phyloP scores from a whole-genome alignment of 2,113 vertebrate genomes.

The Galbula dea region DNA sequence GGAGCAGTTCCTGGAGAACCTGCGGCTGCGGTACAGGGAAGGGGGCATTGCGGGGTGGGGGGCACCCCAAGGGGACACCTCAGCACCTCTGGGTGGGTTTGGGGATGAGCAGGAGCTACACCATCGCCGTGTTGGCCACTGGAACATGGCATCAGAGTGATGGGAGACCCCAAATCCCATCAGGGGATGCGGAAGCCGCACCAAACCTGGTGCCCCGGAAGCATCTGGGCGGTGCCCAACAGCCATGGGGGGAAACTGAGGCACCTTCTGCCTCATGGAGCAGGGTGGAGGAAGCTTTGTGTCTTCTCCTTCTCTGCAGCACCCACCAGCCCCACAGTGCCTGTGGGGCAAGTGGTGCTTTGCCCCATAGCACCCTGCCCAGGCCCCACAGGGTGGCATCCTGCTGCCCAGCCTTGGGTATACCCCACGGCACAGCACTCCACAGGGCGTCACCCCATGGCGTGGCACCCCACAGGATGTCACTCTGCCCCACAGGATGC shows the following conservation, averaged over 20 bases:
- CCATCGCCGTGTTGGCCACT: not conserved
- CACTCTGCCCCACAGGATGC: not conserved
- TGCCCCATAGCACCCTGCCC: too few species aligned
- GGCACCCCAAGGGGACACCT: not conserved
- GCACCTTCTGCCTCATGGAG: not conserved
- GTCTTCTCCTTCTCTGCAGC: too few species aligned
- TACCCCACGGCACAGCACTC: not conserved
- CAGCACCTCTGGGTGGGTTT: not conserved
- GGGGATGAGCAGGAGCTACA: not conserved
- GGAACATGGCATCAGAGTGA: not conserved
- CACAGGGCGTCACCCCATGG: too few species aligned
- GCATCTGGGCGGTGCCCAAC: not conserved
- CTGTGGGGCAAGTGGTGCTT: too few species aligned
- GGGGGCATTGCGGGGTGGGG: fast-evolving
- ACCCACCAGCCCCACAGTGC: too few species aligned
- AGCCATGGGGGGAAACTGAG: not conserved
- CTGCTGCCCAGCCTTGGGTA: not conserved
- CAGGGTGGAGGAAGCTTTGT: too few species aligned
- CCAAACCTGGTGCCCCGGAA: not conserved
- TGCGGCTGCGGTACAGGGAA: conserved; percentile 81
- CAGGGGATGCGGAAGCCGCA: not conserved
- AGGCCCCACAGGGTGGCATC: not conserved
- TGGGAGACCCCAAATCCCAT: not conserved
- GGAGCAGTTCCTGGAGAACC: conserved; percentile 90
- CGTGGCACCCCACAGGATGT: not conserved